Percentiles rank a stretch among this genome's conserved stretches.
These are phyloP conservation scores for Linurgus olivaceus DNA, from an alignment of 2,797 vertebrate genomes.

Conservation along the genomic window DNA sequence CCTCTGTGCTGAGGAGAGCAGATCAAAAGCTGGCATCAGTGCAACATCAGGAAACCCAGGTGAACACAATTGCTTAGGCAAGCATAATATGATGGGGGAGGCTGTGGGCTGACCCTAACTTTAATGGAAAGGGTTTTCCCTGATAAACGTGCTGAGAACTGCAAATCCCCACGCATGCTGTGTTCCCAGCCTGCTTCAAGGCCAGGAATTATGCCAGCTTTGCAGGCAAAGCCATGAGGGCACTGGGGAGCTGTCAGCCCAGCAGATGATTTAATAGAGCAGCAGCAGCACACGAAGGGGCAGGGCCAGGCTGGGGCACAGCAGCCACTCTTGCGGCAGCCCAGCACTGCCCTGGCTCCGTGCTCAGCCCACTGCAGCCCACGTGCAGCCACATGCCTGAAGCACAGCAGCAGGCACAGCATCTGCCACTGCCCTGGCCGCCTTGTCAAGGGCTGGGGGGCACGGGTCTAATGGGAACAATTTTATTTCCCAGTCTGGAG, in stretches of 20 bases:
- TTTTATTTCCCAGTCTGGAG: background rate
- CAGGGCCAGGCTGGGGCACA: background rate
- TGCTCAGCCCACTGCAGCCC: background rate
- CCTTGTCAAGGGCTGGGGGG: background rate
- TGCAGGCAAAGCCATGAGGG: background rate
- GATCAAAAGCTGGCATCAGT: background rate
- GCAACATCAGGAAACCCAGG: background rate
- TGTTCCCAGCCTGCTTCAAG: background rate
- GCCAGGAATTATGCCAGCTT: constrained; percentile 6
- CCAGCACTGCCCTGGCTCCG: background rate
- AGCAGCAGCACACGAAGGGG: background rate
- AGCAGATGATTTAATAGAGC: background rate
- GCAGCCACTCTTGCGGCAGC: background rate
- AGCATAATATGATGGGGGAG: background rate
- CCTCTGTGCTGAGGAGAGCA: background rate
- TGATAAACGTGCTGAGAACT: background rate
- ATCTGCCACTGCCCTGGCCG: background rate
- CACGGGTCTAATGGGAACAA: background rate
- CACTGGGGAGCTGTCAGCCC: background rate
- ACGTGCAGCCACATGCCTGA: background rate
- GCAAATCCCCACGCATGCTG: background rate
- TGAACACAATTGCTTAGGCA: rapidly evolving
- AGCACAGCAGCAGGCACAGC: background rate
- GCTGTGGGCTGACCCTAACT: background rate
- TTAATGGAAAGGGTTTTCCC: background rate